Conservation (phyloP, 2,888 invertebrate species). For the Ochropacha duplaris region DNA sequence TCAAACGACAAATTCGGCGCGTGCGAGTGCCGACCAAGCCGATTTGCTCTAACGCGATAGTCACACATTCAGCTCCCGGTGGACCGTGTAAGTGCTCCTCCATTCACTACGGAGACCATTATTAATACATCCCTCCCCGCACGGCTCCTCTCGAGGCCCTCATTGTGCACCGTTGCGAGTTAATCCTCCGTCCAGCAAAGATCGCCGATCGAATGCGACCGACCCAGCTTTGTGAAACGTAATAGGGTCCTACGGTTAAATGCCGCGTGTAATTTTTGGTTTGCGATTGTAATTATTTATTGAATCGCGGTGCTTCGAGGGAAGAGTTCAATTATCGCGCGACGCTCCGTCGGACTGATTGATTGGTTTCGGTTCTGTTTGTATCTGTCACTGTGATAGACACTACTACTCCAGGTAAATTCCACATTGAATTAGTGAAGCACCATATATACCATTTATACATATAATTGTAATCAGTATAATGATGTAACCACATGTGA, state of each 20-base stretch:
- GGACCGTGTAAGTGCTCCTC: constrained; percentile 80
- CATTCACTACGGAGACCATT: constrained; percentile 77
- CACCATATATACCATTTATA: constrained; percentile 35
- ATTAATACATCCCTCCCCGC: constrained; percentile 76
- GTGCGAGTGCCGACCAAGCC: constrained; percentile 71
- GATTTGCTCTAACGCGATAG: constrained; percentile 79
- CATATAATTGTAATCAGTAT: too few species aligned
- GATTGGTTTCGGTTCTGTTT: constrained; percentile 69
- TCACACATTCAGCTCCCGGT: constrained; percentile 77
- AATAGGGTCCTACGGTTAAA: constrained; percentile 77
- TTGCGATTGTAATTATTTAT: constrained; percentile 81
- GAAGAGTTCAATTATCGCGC: constrained; percentile 79
- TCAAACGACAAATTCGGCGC: constrained; percentile 68
- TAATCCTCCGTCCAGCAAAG: constrained; percentile 77
- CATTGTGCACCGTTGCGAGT: constrained; percentile 71
- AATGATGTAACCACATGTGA: too few species aligned
- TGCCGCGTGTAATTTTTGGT: constrained; percentile 80
- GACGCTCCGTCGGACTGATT: constrained; percentile 71
- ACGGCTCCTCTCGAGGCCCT: constrained; percentile 68
- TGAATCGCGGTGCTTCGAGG: constrained; percentile 66
- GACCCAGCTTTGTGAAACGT: constrained; percentile 73
- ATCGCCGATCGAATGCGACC: constrained; percentile 72
- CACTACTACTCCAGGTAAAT: constrained; percentile 49
- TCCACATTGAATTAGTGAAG: constrained; percentile 63
- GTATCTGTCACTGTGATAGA: constrained; percentile 67